These are phyloP conservation scores for Bombus soroeensis DNA, from an alignment of 1,140 invertebrate genomes.

Conservation along the genomic window DNA sequence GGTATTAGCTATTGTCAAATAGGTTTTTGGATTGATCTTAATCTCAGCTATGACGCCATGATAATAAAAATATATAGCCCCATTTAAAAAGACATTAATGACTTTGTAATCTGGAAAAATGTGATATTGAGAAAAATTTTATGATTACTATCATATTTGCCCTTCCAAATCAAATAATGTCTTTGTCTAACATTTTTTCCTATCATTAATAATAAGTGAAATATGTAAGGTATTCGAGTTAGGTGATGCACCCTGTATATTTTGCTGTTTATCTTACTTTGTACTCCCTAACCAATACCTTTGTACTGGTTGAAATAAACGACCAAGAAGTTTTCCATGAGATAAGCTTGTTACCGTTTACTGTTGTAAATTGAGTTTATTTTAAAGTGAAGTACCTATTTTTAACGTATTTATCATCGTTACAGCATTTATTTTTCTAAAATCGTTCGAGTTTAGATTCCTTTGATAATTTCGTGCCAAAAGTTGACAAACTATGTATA, in stretches of 20 bases:
- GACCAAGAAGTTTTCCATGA: not conserved
- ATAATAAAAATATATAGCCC: no score
- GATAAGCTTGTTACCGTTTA: not conserved
- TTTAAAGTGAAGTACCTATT: not conserved
- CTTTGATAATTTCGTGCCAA: constrained; percentile 29
- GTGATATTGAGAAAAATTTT: no score
- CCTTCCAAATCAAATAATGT: no score
- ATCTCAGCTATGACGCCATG: no score
- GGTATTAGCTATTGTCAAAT: no score
- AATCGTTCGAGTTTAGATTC: not conserved
- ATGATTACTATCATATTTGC: no score
- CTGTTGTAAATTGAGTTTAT: not conserved
- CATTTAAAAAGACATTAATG: no score
- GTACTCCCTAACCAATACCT: not conserved
- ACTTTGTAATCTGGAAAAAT: no score
- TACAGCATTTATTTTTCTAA: constrained; percentile 23
- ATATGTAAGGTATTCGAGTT: no score
- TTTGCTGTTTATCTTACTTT: not conserved
- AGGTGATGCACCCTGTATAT: not conserved
- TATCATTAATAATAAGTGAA: no score
- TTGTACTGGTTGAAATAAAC: not conserved
- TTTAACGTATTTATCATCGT: not conserved
- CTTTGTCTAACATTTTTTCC: no score
- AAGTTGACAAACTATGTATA: constrained; percentile 35
- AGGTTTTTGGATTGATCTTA: no score